phyloP scores from a whole-genome alignment of 2,888 invertebrate species.

The Heliothis peltigera region DNA sequence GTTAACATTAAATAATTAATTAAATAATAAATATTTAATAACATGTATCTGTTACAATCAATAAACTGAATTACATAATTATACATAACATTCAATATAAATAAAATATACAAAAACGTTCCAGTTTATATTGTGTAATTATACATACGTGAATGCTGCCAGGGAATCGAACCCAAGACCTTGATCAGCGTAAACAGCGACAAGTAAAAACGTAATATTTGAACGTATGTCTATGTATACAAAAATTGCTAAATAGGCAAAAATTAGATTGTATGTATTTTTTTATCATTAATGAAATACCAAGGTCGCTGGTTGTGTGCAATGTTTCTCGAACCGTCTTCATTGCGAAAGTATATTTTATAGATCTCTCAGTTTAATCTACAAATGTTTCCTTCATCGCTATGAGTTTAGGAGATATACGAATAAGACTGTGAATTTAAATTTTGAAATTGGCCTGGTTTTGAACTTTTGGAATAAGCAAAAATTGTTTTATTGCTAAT shows the following conservation, averaged over 20 bases:
- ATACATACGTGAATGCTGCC: background rate
- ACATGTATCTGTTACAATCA: background rate
- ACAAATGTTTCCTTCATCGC: background rate
- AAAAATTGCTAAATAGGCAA: constrained; percentile 49
- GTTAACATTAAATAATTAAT: background rate
- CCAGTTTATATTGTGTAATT: constrained; percentile 21
- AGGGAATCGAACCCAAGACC: constrained; percentile 32
- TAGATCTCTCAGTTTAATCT: constrained; percentile 7
- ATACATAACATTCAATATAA: constrained; percentile 3
- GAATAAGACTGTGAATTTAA: no score
- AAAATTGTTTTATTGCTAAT: no score
- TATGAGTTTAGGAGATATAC: no score
- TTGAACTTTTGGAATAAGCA: no score
- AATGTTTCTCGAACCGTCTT: constrained; percentile 23
- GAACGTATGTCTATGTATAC: constrained; percentile 21
- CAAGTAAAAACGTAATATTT: constrained; percentile 44
- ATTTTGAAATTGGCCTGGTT: no score
- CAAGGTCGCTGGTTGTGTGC: constrained; percentile 49
- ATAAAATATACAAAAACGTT: constrained; percentile 5
- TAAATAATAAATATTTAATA: no score
- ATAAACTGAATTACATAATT: constrained; percentile 9
- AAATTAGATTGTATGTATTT: constrained; percentile 45
- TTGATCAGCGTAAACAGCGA: constrained; percentile 36
- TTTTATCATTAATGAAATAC: constrained; percentile 49
- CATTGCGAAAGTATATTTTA: constrained; percentile 27